Percentiles rank a stretch among this genome's conserved stretches.
These are phyloP conservation scores for Tokudaia tokunoshimensis DNA, from an alignment of 2,797 vertebrate species.

Conservation along the genomic window DNA sequence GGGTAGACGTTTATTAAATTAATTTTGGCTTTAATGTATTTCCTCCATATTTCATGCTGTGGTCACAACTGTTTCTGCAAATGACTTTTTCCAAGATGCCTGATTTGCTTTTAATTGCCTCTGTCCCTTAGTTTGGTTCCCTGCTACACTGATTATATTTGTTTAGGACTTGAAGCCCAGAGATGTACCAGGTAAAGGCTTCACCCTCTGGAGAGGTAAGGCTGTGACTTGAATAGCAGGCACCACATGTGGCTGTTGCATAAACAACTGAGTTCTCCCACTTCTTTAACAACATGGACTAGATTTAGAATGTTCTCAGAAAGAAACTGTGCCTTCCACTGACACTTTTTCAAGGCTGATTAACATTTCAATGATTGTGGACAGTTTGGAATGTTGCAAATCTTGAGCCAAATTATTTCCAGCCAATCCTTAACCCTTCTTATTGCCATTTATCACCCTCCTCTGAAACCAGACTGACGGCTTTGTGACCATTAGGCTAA, in stretches of 20 bases:
- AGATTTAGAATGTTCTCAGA: neutral
- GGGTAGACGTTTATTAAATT: slow-evolving; percentile 81
- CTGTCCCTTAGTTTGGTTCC: slow-evolving; percentile 81
- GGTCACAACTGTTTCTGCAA: slow-evolving; percentile 82
- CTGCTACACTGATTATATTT: slow-evolving; percentile 47
- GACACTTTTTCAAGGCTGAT: neutral
- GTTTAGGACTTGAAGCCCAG: slow-evolving; percentile 74
- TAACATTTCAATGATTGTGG: neutral
- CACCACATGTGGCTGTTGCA: neutral
- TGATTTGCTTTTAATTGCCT: slow-evolving; percentile 87
- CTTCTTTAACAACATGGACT: neutral
- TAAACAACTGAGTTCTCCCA: neutral
- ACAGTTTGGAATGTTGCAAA: neutral
- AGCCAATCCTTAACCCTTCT: neutral
- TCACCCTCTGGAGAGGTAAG: neutral
- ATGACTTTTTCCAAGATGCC: slow-evolving; percentile 83
- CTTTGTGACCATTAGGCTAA: neutral
- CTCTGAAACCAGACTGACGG: neutral
- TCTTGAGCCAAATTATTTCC: neutral
- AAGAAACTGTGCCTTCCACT: neutral
- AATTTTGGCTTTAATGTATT: slow-evolving; percentile 85
- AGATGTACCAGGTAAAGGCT: slow-evolving; percentile 29
- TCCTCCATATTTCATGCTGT: slow-evolving; percentile 81
- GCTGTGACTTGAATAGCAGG: neutral
- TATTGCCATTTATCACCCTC: neutral